Percentiles rank a stretch among this genome's conserved stretches.
Evolutionary conservation across 2,113 vertebrate species (phyloP).

Genomic region (Pogona vitticeps): DNA sequence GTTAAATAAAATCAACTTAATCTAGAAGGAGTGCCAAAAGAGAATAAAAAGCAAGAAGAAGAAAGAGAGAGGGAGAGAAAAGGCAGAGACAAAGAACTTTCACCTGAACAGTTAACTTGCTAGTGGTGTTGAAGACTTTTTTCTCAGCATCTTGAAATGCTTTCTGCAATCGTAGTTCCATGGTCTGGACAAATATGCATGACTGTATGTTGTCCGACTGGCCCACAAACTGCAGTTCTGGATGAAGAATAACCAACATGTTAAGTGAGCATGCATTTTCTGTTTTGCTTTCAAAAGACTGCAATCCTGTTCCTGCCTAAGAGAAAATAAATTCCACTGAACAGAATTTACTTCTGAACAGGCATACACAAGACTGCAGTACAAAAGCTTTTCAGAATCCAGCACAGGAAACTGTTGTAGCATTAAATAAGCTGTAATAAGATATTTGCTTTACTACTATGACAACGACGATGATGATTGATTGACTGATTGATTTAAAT

Average conservation of each 20-base stretch:
- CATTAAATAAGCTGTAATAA: conserved; percentile 40
- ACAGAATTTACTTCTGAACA: background rate
- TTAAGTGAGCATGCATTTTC: background rate
- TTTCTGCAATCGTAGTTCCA: conserved; percentile 92
- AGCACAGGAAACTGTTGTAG: conserved; percentile 8
- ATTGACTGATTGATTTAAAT: no score
- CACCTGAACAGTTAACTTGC: conserved; percentile 91
- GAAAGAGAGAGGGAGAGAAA: background rate
- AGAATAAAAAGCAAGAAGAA: background rate
- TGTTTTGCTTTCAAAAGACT: background rate
- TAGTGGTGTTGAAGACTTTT: conserved; percentile 83
- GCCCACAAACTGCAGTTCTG: conserved; percentile 95
- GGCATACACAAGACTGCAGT: background rate
- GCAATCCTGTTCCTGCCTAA: background rate
- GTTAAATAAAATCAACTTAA: background rate
- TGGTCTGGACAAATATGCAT: conserved; percentile 92
- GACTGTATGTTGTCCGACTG: conserved; percentile 88
- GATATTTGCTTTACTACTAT: conserved; percentile 7
- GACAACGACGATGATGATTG: no score
- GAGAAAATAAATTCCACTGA: background rate
- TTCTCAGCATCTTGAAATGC: conserved; percentile 92
- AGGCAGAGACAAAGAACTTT: fast-evolving
- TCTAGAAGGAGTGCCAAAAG: background rate
- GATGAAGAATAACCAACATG: conserved; percentile 42
- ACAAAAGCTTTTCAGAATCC: background rate